Evolutionary conservation across 2,113 vertebrate species (phyloP), one percentile per base, ranked within the genome.

Genomic region (Recurvirostra avosetta): DNA sequence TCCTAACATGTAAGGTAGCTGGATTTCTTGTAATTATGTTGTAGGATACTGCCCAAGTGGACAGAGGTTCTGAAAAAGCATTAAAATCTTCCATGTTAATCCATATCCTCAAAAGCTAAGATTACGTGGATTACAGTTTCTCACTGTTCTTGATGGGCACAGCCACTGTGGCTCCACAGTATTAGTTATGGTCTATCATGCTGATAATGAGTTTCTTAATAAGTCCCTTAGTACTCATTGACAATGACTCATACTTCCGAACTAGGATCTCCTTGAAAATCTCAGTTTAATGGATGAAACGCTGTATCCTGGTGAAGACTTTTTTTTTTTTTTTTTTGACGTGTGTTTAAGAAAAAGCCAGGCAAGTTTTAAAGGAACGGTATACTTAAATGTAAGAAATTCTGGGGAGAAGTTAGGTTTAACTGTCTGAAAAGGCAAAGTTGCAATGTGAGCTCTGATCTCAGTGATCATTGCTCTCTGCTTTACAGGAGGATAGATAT

Each of bases 121-220:
- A 73, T 90, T 41, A 63, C 13, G 29, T 61, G 78, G 80, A 85
- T 94, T 92, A 90, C 30, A 66, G 3, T 74, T 97, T 82, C 91
- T 92, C 79, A 21, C 32, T 88, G 38, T 65, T 93, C 32, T 50
- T 86, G 84, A 61, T 81, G 62, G 87, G 59, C 87, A 49, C 70
- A 95, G 96, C 91, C 92, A 70, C 29, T 50, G 91, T 85, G 87
- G 84, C 95, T 96, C 92, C 95, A 79, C 62, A 59, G 58, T 52
- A 91, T 97, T 96, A 93, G 94, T 94, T 96, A 91, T 63, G 92
- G 95, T 92, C 89, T 94, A 58, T 97, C 96, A 74, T 62, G 92
- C 81, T 91, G 89, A 85, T 96, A 96, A 97, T 96, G 96, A 96
- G 92, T 66, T 94, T 88, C 96, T 91, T 95, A 96, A 96, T 96